These are phyloP conservation scores for Epinephelus cyanopodus DNA, from an alignment of 2,113 vertebrate species.

Conservation along the genomic window DNA sequence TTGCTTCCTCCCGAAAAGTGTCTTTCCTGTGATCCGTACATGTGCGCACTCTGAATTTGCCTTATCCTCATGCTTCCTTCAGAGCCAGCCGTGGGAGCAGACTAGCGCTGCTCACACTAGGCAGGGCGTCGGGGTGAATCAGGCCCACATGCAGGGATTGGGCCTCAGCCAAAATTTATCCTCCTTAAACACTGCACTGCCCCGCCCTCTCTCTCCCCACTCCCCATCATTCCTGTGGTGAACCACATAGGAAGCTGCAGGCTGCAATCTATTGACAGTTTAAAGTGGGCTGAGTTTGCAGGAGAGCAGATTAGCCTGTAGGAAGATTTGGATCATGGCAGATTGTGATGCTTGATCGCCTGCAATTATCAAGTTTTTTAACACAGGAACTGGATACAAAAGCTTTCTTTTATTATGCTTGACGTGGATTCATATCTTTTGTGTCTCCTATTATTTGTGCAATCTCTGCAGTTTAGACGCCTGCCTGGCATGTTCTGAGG, in stretches of 20 bases:
- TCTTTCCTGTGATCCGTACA: background rate
- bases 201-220: constrained; percentile 61
- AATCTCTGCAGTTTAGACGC: constrained; percentile 7
- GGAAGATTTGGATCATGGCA: constrained; percentile 37
- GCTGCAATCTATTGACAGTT: constrained; percentile 67
- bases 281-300: constrained; percentile 50
- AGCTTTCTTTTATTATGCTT: background rate
- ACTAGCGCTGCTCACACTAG: constrained; percentile 18
- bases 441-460: background rate
- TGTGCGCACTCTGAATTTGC: constrained; percentile 17
- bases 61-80: background rate
- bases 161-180: constrained; percentile 65
- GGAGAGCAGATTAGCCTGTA: constrained; percentile 53
- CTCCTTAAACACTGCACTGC: constrained; percentile 72
- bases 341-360: constrained; percentile 18
- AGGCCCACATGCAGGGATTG: constrained; percentile 68
- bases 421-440: background rate
- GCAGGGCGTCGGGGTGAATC: constrained; percentile 46
- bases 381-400: background rate
- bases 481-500: constrained; percentile 29
- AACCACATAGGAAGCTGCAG: constrained; percentile 68
- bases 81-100: constrained; percentile 27
- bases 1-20: background rate
- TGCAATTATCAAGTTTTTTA: constrained; percentile 22
- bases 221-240: constrained; percentile 72